Evolutionary conservation across 2,113 vertebrate species (phyloP), one percentile per base, ranked within the genome.

Genomic region (Microtus richardsoni): DNA sequence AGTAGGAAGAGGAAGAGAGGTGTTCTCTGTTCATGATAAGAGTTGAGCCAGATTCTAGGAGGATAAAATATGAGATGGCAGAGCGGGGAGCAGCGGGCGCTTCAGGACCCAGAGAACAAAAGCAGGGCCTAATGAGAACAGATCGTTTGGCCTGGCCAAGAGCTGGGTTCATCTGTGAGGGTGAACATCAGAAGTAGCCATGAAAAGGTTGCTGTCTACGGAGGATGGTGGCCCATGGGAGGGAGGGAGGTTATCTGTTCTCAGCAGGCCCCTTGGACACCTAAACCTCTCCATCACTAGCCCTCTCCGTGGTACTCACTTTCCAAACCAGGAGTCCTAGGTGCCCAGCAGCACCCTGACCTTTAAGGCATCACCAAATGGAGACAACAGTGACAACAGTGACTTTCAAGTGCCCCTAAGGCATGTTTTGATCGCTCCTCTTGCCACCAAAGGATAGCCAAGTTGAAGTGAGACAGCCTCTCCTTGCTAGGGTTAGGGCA

Each of bases 391-490:
- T 92, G 88, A 88, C 80, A 47, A 47, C 47, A 49, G 47, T 49
- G 47, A 49, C 47, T 60, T 16, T 22, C 0, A n/a, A 6, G 6
- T 44, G 66, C 19, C 89, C 54, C 90, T 96, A 88, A 87, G 64
- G 49, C 58, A 54, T 52, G n/a, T 52, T 90, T 91, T 89, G 62
- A 71, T 82, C 0, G 0, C 24, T 93, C 30, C 36, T 91, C 64
- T 82, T 93, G n/a, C 71, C 92, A 79, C 86, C 54, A 87, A 80
- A 74, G 86, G 95, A 79, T 44, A 91, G 68, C 54, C 82, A 93
- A 89, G 89, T 92, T 96, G 74, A 96, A 96, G 88, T 58, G 73
- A 93, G 93, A 91, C 73, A 70, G 78, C 74, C 92, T 95, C n/a
- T 93, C 79, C 1, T 89, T 62, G 62, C 83, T 91, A 33, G 88